A percentile compares a stretch with the other conserved stretches of the same genome.
phyloP scores from a whole-genome alignment of 2,888 invertebrate species.

The Ophioninae sp. region DNA sequence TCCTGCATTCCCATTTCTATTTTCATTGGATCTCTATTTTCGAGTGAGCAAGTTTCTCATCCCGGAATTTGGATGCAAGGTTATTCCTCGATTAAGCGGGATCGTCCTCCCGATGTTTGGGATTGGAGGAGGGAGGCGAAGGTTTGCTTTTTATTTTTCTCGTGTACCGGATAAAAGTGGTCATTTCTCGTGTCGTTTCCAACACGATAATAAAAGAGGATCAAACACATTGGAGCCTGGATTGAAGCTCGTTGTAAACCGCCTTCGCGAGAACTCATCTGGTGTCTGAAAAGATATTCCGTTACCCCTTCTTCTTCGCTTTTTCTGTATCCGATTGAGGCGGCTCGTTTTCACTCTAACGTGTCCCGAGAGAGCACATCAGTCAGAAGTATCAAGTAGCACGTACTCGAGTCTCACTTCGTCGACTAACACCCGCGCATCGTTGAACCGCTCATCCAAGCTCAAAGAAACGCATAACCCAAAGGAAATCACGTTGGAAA shows the following conservation, averaged over 20 bases:
- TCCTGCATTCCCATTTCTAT: too few relatives aligned
- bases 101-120: not conserved
- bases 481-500: not conserved
- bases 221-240: slow-evolving; percentile 10
- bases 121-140: not conserved
- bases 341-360: slow-evolving; percentile 38
- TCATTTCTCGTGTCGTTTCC: slow-evolving; percentile 23
- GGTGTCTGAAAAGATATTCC: slow-evolving; percentile 32
- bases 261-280: slow-evolving; percentile 37
- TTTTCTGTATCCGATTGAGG: slow-evolving; percentile 7
- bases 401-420: slow-evolving; percentile 29
- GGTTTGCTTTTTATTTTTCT: not conserved
- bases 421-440: not conserved
- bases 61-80: not conserved
- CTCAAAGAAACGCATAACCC: not conserved
- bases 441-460: not conserved
- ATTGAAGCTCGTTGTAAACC: slow-evolving; percentile 2
- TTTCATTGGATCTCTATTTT: not conserved
- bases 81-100: not conserved
- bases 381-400: slow-evolving; percentile 41
- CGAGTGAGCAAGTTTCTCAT: not conserved
- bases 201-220: slow-evolving; percentile 13
- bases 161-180: slow-evolving; percentile 33
- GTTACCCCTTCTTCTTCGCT: slow-evolving; percentile 41
- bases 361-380: slow-evolving; percentile 23